Conservation (phyloP, 1,140 invertebrate genomes). For the Eupristina koningsbergeri region DNA sequence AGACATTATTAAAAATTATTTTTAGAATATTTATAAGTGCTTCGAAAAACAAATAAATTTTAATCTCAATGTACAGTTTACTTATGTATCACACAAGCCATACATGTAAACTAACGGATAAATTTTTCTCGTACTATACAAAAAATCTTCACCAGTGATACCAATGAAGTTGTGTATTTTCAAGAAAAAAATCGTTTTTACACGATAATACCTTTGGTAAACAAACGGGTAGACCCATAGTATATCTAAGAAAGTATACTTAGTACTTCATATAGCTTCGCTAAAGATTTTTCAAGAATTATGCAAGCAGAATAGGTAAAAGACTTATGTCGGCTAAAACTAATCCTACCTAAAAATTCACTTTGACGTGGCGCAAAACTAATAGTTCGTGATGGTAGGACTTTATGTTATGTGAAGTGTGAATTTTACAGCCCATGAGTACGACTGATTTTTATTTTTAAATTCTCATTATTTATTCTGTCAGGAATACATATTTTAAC, state of each 20-base stretch:
- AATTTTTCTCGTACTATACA: not conserved
- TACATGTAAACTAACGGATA: not conserved
- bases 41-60: not conserved
- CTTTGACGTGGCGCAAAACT: constrained; percentile 6
- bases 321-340: constrained; percentile 63
- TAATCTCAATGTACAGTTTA: constrained; percentile 2
- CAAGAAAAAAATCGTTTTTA: not conserved
- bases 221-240: constrained; percentile 53
- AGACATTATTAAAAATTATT: not conserved
- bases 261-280: constrained; percentile 9
- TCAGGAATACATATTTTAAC: not conserved
- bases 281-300: constrained; percentile 17
- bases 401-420: not conserved
- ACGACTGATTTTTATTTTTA: constrained; percentile 16
- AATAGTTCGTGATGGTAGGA: not conserved
- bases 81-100: not conserved
- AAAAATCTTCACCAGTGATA: constrained; percentile 33
- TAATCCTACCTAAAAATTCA: constrained; percentile 48
- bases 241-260: not conserved
- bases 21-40: not conserved
- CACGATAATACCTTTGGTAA: constrained; percentile 64
- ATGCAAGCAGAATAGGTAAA: constrained; percentile 14
- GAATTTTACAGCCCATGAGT: not conserved
- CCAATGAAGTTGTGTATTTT: constrained; percentile 33
- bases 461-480: not conserved